Percentiles rank a stretch among this genome's conserved stretches.
Evolutionary conservation across 2,797 vertebrate genomes (phyloP).

Genomic region (Poecilia wingei): DNA sequence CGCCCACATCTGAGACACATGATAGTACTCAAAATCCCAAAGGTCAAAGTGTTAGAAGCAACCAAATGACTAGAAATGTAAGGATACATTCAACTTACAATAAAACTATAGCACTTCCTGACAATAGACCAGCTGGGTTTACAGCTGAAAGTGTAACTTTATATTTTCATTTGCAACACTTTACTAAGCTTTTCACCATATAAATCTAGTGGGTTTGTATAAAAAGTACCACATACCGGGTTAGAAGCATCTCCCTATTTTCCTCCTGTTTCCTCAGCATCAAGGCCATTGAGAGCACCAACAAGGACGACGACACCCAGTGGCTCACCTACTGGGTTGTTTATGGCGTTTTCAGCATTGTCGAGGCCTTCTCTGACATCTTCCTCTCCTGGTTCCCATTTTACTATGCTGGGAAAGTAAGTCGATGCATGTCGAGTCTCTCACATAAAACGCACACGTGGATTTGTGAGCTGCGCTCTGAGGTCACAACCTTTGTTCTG

Average conservation of each 20-base stretch:
- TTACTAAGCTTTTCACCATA: not conserved
- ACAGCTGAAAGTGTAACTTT: not conserved
- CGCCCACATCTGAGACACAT: not conserved
- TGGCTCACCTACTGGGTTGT: constrained; percentile 99
- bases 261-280: constrained; percentile 77
- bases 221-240: not conserved
- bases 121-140: not conserved
- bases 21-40: not conserved
- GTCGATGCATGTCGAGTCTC: not conserved
- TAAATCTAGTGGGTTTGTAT: not conserved
- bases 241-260: not conserved
- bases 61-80: not conserved
- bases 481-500: not conserved
- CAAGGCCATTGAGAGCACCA: constrained; percentile 92
- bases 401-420: constrained; percentile 93
- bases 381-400: constrained; percentile 98
- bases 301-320: constrained; percentile 91
- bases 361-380: constrained; percentile 91
- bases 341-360: constrained; percentile 89
- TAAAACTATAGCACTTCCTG: too few species aligned
- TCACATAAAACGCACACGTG: not conserved
- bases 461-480: not conserved
- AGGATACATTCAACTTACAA: too few species aligned
- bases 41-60: not conserved
- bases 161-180: not conserved